These are phyloP conservation scores for Aeoliscus strigatus DNA, from an alignment of 2,797 vertebrate species.

Conservation along the genomic window DNA sequence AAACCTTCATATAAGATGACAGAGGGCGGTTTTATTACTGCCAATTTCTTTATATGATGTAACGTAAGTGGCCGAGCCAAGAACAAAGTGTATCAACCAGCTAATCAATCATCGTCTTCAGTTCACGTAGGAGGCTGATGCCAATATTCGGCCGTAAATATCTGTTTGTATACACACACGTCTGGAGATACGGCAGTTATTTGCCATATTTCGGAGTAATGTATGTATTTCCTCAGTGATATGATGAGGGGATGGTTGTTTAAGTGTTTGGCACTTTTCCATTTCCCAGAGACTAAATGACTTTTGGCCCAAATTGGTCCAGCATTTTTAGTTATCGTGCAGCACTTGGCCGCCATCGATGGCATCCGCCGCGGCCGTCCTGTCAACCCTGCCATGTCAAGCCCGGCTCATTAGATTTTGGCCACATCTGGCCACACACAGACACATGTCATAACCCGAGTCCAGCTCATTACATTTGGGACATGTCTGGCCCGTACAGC, in stretches of 20 bases:
- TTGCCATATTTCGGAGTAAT: constrained; percentile 13
- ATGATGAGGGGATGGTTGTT: constrained; percentile 15
- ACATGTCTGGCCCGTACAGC: no score
- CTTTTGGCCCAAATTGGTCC: no score
- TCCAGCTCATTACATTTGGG: no score
- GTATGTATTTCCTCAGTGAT: constrained; percentile 8
- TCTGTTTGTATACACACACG: constrained; percentile 25
- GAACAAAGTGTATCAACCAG: constrained; percentile 32
- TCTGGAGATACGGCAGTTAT: constrained; percentile 20
- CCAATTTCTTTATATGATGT: constrained; percentile 23
- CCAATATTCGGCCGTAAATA: constrained; percentile 40
- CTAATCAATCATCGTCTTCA: constrained; percentile 38
- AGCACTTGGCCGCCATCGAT: no score
- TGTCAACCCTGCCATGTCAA: no score
- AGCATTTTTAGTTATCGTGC: no score
- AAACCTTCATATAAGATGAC: constrained; percentile 1
- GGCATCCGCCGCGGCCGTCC: no score
- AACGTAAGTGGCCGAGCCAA: constrained; percentile 24
- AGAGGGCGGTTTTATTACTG: no score
- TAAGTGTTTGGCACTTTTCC: constrained; percentile 5
- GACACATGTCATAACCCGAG: no score
- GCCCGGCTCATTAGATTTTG: no score
- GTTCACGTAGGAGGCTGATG: constrained; percentile 29
- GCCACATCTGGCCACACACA: no score
- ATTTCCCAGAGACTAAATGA: no score